A percentile compares a stretch with the other conserved stretches of the same genome.
phyloP scores from a whole-genome alignment of 1,140 invertebrate species.

The Drosophila lacteicornis region DNA sequence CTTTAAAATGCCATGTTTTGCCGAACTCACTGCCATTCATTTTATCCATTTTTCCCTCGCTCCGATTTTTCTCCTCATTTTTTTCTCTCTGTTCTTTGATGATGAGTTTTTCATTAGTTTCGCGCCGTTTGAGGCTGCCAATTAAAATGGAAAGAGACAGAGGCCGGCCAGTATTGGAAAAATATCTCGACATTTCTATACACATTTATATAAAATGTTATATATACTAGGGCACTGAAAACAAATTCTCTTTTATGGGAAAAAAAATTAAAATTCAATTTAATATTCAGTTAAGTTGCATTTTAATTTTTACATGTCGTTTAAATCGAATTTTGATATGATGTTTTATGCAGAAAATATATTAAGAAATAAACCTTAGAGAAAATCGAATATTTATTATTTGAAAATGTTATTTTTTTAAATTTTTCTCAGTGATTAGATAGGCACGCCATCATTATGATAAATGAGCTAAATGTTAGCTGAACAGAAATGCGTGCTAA shows the following conservation, averaged over 20 bases:
- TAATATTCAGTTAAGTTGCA: too few relatives aligned
- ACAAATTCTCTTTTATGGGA: too few relatives aligned
- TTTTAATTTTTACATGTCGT: too few relatives aligned
- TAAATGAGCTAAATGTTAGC: constrained; percentile 41
- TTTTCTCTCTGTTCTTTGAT: constrained; percentile 32
- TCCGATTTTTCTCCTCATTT: constrained; percentile 30
- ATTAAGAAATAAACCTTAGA: too few relatives aligned
- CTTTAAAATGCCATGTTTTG: constrained; percentile 74
- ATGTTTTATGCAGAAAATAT: too few relatives aligned
- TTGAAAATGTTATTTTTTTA: too few relatives aligned
- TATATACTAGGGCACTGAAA: not conserved
- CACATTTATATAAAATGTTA: constrained; percentile 20
- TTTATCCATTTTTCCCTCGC: constrained; percentile 16
- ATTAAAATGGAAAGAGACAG: constrained; percentile 50
- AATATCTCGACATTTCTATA: constrained; percentile 25
- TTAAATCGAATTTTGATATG: too few relatives aligned
- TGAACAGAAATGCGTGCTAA: constrained; percentile 72
- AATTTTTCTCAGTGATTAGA: constrained; percentile 2
- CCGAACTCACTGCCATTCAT: constrained; percentile 7
- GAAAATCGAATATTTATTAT: too few relatives aligned
- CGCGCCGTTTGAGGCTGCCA: constrained; percentile 69
- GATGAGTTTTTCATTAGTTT: constrained; percentile 77
- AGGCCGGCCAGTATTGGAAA: constrained; percentile 44
- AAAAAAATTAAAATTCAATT: too few relatives aligned
- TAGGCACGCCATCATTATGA: constrained; percentile 58